Evolutionary conservation across 2,888 invertebrate genomes (phyloP), one percentile per base, ranked within the genome.

Genomic region (Mylabris sibirica): DNA sequence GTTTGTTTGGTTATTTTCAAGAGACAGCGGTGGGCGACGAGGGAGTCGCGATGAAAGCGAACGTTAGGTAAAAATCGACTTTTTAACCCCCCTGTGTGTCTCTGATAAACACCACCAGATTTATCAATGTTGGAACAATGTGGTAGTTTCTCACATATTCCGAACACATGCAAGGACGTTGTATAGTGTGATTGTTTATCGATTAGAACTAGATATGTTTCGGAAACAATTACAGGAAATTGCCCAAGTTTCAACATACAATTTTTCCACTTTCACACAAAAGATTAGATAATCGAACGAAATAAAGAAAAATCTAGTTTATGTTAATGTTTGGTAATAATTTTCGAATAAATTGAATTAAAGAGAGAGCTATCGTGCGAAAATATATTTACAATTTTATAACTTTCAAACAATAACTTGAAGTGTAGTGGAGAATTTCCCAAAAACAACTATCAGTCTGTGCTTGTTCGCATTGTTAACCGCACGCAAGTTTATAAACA

Each of bases 1-100:
- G 85, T 57, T 79, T 89, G 60, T 89, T 89, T 73, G 79, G 76
- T 26, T 84, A 84, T 75, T 75, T 85, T 59, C 72, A 79, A 65
- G 81, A 83, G 62, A 78, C 83, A 24, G 81, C 83, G 3, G 78
- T 82, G n/a, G 83, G 82, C 34, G 79, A 80, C 35, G 83, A 81
- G 70, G 76, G 78, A 20, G 74, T 77, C 8, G 78, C 75, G 60
- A 76, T 76, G 64, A 82, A 80, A 70, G 81, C 83, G 35, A 81
- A 81, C 8, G 83, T 86, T 68, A 86, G 86, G 86, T 86, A 78
- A 78, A 63, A 41, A 60, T 44, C 41, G 11, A 22, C 35, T 59
- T 26, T 49, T 35, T 57, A n/a, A 20, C 20, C 44, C 3, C 11
- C 17, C n/a, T n/a, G n/a, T n/a, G n/a, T n/a, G 5, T 14, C 2